Percentiles rank a stretch among this genome's conserved stretches.
These are phyloP conservation scores for Trichopoda pennipes DNA, from an alignment of 2,888 invertebrate genomes.

Conservation along the genomic window DNA sequence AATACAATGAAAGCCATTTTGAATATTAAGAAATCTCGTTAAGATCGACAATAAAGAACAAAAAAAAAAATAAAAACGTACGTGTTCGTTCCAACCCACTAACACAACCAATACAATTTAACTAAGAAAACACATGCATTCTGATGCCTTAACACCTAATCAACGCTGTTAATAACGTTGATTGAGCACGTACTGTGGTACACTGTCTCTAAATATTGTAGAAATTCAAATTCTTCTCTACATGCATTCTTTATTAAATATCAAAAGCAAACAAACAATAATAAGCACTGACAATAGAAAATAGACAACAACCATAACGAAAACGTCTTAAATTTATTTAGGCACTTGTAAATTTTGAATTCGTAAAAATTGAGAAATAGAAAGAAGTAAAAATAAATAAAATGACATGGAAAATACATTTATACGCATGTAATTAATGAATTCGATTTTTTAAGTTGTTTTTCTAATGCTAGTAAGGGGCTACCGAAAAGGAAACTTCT, in stretches of 20 bases:
- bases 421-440: conserved; percentile 53
- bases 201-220: conserved; percentile 52
- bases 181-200: conserved; percentile 59
- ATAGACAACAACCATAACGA: background rate
- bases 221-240: conserved; percentile 22
- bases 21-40: conserved; percentile 57
- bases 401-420: conserved; percentile 23
- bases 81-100: no score
- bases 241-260: conserved; percentile 61
- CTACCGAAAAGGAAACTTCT: no score
- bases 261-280: conserved; percentile 48
- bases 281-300: background rate
- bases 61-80: background rate
- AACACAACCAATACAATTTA: no score
- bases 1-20: conserved; percentile 44
- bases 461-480: no score
- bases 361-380: conserved; percentile 3
- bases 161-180: conserved; percentile 62
- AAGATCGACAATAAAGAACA: conserved; percentile 1
- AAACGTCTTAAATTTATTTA: conserved; percentile 27
- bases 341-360: conserved; percentile 19
- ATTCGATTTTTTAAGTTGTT: conserved; percentile 30
- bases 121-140: background rate
- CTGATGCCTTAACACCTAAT: conserved; percentile 20
- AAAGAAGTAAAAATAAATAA: background rate